phyloP scores from a whole-genome alignment of 2,113 vertebrate genomes.

The Bubo bubo region DNA sequence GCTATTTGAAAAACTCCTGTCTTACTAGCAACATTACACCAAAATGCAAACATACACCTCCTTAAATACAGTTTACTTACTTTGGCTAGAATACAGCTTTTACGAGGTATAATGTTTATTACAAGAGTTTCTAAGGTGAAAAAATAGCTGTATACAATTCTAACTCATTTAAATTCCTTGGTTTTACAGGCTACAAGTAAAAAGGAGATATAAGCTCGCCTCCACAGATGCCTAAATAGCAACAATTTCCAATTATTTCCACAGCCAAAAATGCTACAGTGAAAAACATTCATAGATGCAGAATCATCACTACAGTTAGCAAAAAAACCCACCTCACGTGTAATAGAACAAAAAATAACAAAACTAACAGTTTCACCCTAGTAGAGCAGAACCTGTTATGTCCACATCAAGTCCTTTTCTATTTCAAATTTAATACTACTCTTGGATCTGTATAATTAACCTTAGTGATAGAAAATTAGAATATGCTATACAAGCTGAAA shows the following conservation, averaged over 20 bases:
- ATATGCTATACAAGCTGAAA: background rate
- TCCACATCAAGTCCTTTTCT: background rate
- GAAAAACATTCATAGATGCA: background rate
- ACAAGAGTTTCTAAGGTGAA: background rate
- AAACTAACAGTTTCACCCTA: background rate
- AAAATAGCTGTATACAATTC: background rate
- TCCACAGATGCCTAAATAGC: background rate
- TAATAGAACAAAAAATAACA: background rate
- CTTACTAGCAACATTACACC: background rate
- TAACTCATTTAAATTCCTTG: background rate
- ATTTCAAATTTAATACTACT: background rate
- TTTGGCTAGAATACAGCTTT: slow-evolving; percentile 5
- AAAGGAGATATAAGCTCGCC: background rate
- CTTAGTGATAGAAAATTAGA: background rate
- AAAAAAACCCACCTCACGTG: rapidly evolving
- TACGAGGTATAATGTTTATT: background rate
- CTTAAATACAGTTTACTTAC: background rate
- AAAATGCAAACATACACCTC: background rate
- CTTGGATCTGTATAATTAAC: background rate
- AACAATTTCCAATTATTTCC: background rate
- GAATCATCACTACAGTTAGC: background rate
- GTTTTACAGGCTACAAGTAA: background rate
- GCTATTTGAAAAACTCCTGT: background rate
- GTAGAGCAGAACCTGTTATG: background rate
- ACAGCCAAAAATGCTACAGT: background rate